phyloP scores from a whole-genome alignment of 2,113 vertebrate genomes.

The Xiphorhynchus elegans region DNA sequence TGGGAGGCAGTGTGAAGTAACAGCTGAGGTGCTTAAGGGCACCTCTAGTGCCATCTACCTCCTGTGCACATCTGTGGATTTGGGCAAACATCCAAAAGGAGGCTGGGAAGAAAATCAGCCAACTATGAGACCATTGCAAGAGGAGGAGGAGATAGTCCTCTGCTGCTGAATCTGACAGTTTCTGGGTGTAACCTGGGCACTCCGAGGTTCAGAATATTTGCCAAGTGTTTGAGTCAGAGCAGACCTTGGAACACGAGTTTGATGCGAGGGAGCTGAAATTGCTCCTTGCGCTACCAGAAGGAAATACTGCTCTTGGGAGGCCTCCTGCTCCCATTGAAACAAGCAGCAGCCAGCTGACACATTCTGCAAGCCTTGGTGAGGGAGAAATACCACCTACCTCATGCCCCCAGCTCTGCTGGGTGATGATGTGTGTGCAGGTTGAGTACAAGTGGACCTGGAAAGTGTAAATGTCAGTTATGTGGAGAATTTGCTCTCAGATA shows the following conservation, averaged over 20 bases:
- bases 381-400: not conserved
- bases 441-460: not conserved
- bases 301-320: not conserved
- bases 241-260: not conserved
- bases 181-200: conserved; percentile 36
- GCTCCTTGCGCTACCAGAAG: not conserved
- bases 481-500: not conserved
- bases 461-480: not conserved
- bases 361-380: not conserved
- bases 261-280: not conserved
- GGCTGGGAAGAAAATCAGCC: conserved; percentile 69
- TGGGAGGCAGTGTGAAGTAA: conserved; percentile 56
- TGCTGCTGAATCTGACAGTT: conserved; percentile 39
- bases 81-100: conserved; percentile 73
- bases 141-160: conserved; percentile 48
- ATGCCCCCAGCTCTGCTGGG: not conserved
- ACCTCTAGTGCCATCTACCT: conserved; percentile 76
- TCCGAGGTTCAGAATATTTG: not conserved
- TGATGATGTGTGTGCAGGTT: not conserved
- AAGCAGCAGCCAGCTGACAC: not conserved
- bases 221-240: conserved; percentile 8
- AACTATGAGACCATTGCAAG: conserved; percentile 44
- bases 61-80: conserved; percentile 75
- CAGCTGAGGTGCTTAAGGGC: conserved; percentile 73
- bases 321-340: not conserved